Percentiles rank a stretch among this genome's conserved stretches.
These are phyloP conservation scores for Palythoa caribaeorum DNA, from an alignment of 92 coral and sea anemone genomes.

Conservation along the genomic window DNA sequence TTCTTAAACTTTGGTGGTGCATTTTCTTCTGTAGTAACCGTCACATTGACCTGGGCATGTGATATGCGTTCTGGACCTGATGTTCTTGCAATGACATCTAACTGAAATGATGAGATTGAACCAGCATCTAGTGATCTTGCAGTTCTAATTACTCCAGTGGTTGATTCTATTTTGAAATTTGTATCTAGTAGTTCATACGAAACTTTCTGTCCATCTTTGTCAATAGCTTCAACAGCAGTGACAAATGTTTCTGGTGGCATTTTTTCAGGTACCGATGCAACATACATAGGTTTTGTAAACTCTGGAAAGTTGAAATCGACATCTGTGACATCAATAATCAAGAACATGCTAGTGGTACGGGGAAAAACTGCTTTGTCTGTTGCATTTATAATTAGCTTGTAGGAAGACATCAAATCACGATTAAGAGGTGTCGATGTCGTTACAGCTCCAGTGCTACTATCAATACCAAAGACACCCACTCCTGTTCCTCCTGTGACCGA, in stretches of 20 bases:
- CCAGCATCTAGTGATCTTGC: conserved; percentile 57
- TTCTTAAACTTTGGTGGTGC: conserved; percentile 78
- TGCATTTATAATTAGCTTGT: conserved; percentile 71
- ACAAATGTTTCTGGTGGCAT: conserved; percentile 56
- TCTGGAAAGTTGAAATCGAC: conserved; percentile 76
- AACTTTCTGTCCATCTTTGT: conserved; percentile 52
- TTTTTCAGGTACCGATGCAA: conserved; percentile 64
- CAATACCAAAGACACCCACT: conserved; percentile 67
- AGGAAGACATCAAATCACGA: conserved; percentile 63
- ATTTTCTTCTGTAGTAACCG: conserved; percentile 73
- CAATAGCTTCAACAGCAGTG: conserved; percentile 63
- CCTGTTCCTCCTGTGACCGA: conserved; percentile 72
- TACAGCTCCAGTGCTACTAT: conserved; percentile 63
- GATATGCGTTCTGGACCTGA: conserved; percentile 47
- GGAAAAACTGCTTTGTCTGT: conserved; percentile 77
- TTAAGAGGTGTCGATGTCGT: conserved; percentile 60
- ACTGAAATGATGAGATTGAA: conserved; percentile 53
- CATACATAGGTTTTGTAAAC: conserved; percentile 68
- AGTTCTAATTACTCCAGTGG: conserved; percentile 78
- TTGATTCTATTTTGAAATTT: conserved; percentile 57
- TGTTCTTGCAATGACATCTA: conserved; percentile 66
- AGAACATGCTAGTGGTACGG: conserved; percentile 70
- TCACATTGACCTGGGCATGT: conserved; percentile 75
- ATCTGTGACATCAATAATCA: conserved; percentile 70
- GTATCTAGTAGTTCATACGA: conserved; percentile 29